These are phyloP conservation scores for Drosophila carrolli DNA, from an alignment of 1,140 invertebrate genomes.

Conservation along the genomic window DNA sequence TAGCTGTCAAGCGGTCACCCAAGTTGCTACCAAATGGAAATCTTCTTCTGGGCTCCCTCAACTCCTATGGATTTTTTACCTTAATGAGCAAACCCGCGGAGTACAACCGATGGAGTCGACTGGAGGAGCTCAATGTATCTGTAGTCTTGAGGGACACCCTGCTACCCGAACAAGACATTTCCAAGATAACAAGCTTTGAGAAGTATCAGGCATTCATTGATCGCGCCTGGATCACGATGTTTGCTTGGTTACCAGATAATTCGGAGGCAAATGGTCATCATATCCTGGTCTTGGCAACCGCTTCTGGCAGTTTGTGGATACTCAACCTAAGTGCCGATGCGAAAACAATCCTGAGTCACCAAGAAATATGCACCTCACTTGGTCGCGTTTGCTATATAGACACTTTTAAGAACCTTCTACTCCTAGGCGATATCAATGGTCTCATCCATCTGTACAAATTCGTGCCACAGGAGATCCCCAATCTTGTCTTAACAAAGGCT, in stretches of 20 bases:
- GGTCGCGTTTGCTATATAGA: constrained; percentile 55
- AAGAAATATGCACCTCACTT: constrained; percentile 33
- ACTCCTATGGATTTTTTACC: constrained; percentile 37
- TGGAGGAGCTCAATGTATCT: constrained; percentile 32
- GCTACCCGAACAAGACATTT: constrained; percentile 15
- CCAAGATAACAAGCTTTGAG: constrained; percentile 34
- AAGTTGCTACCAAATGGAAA: constrained; percentile 29
- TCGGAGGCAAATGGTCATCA: not conserved
- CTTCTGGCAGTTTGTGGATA: constrained; percentile 53
- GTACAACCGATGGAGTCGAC: constrained; percentile 20
- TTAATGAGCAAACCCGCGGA: constrained; percentile 41
- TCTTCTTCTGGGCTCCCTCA: constrained; percentile 40
- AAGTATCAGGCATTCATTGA: constrained; percentile 46
- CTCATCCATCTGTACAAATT: constrained; percentile 43
- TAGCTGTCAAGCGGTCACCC: constrained; percentile 31
- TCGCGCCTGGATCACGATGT: constrained; percentile 68
- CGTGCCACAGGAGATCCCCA: not conserved
- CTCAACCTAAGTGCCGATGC: constrained; percentile 30
- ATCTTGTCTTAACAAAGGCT: constrained; percentile 23
- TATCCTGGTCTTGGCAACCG: constrained; percentile 57
- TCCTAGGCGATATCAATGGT: constrained; percentile 52
- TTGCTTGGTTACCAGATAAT: constrained; percentile 39
- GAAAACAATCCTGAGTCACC: constrained; percentile 14
- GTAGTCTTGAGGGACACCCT: constrained; percentile 35
- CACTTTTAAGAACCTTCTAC: constrained; percentile 44